Conservation (phyloP, 2,888 invertebrate species). For the Synanthedon vespiformis region DNA sequence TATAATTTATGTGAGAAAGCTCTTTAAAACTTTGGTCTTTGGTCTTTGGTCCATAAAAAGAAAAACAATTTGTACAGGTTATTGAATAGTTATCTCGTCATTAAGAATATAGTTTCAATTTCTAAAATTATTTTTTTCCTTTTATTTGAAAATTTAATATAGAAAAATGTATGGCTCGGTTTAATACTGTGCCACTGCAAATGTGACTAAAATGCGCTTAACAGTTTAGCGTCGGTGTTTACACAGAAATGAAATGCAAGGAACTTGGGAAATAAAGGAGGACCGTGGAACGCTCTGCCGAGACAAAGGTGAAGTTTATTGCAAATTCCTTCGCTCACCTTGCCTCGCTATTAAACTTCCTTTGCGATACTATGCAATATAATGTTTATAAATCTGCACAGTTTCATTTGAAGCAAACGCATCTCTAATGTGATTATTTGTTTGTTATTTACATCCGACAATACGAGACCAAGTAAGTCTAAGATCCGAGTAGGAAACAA, state of each 20-base stretch:
- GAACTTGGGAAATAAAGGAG: conserved; percentile 51
- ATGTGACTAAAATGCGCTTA: background rate
- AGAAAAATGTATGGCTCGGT: too few species aligned
- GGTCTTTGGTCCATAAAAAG: too few species aligned
- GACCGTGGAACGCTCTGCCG: conserved; percentile 27
- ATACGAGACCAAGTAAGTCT: too few species aligned
- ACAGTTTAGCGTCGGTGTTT: conserved; percentile 9
- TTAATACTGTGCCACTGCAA: too few species aligned
- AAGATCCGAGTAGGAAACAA: too few species aligned
- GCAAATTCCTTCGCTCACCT: conserved; percentile 61
- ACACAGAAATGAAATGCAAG: conserved; percentile 52
- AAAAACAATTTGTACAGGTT: too few species aligned
- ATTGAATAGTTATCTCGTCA: too few species aligned
- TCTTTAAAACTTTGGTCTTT: too few species aligned
- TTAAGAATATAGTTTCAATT: too few species aligned
- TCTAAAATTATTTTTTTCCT: too few species aligned
- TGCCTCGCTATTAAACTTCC: conserved; percentile 46
- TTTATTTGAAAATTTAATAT: too few species aligned
- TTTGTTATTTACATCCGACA: background rate
- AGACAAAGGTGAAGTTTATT: conserved; percentile 63
- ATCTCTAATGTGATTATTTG: background rate
- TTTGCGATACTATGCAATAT: conserved; percentile 33
- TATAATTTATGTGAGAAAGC: too few species aligned
- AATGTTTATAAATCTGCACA: conserved; percentile 21
- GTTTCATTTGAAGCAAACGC: background rate